Evolutionary conservation across 2,797 vertebrate genomes (phyloP).

Genomic region (Syngnathus acus): DNA sequence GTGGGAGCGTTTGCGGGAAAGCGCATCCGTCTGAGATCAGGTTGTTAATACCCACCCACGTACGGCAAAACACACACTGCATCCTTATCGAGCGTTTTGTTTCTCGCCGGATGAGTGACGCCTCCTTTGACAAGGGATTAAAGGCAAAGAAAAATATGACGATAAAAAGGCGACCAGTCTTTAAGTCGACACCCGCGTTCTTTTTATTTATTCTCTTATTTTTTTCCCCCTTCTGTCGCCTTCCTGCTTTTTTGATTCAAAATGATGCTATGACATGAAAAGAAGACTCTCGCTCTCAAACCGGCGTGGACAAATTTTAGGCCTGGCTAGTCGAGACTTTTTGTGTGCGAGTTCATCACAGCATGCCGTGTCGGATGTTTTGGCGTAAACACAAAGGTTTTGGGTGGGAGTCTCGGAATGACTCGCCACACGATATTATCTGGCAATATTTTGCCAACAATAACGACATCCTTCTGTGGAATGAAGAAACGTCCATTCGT

Average conservation of each 20-base stretch:
- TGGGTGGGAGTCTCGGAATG: background rate
- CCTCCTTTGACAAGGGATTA: constrained; percentile 65
- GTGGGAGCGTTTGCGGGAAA: constrained; percentile 60
- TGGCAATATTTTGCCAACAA: background rate
- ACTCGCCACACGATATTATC: background rate
- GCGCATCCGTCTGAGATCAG: constrained; percentile 71
- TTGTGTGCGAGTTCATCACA: background rate
- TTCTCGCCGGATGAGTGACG: constrained; percentile 47
- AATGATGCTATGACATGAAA: too few relatives aligned
- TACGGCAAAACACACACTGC: constrained; percentile 42
- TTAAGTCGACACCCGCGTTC: constrained; percentile 37
- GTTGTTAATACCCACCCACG: constrained; percentile 79
- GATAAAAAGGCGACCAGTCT: constrained; percentile 44
- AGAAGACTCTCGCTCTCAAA: too few relatives aligned
- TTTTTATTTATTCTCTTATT: constrained; percentile 27
- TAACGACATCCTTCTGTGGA: background rate
- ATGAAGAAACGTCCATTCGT: too few relatives aligned
- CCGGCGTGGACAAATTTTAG: too few relatives aligned
- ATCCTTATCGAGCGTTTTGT: constrained; percentile 56
- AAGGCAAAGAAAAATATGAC: constrained; percentile 53
- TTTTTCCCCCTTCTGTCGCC: constrained; percentile 15
- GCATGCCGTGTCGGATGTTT: background rate
- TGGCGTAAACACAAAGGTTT: background rate
- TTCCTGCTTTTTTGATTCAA: background rate
- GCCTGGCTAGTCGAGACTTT: too few relatives aligned